A percentile compares a stretch with the other conserved stretches of the same genome.
Conservation (phyloP, 2,113 vertebrate genomes). For the Seriola quinqueradiata region DNA sequence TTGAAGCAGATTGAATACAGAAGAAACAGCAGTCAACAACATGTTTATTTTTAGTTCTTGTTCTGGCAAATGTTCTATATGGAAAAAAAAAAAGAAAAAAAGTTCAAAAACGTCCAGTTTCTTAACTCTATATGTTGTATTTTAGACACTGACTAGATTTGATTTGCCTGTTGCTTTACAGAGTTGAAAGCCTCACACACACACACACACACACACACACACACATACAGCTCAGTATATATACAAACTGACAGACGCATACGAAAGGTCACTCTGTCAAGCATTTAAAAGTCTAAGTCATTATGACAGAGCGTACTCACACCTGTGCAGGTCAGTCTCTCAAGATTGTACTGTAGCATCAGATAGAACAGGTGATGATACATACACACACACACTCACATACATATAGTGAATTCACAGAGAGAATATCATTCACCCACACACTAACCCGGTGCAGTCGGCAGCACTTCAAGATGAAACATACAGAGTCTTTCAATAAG, state of each 20-base stretch:
- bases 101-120: not conserved
- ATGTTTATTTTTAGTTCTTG: no score
- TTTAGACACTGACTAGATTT: not conserved
- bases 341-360: not conserved
- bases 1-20: not conserved
- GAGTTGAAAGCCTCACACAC: not conserved
- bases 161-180: not conserved
- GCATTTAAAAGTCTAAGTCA: not conserved
- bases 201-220: not conserved
- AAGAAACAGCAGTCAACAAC: no score
- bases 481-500: slow-evolving; percentile 12
- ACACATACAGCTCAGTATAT: not conserved
- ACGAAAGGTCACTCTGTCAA: slow-evolving; percentile 12
- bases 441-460: not conserved
- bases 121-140: no score
- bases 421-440: not conserved
- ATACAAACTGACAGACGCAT: slow-evolving; percentile 1
- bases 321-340: slow-evolving; percentile 22
- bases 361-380: not conserved
- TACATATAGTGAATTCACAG: not conserved
- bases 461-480: slow-evolving; percentile 6
- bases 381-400: not conserved
- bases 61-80: not conserved
- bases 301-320: not conserved
- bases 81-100: not conserved